Base-by-base conservation (phyloP, 2,797 vertebrate species). In the Hephaestus fuliginosus region DNA sequence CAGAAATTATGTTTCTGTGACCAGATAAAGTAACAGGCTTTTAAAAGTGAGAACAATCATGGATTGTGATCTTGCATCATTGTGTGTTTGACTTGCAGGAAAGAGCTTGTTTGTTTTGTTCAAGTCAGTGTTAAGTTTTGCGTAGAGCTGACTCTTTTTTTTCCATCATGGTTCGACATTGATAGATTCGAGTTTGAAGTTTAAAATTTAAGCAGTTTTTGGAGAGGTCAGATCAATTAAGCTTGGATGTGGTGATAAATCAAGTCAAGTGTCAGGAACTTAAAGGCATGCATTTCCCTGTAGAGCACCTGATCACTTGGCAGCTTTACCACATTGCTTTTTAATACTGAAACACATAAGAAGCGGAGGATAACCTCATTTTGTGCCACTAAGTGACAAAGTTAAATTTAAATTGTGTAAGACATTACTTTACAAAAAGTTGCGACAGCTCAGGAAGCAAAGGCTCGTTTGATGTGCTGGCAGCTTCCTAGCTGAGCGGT, bases 381-480 rank as follows among this genome's bases (percentile, higher is more conserved):
- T 17, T 2, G 20, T 43, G 20, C 1, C 25, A 60, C 43, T 49
- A 55, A 61, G 48, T 63, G 12, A 57, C 36, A 74, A 77, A 68
- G 49, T 15, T 52, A 14, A 39, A 71, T 9, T 39, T 39, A 39
- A 81, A 46, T 48, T 36, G 17, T 52, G 1, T 48, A 10, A 63
- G 7, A 2, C 43, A 1, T n/a, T 41, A 18, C 36, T 79, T 80
- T 56, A 66, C 4, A 63, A 82, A 60, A 85, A 65, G 67, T 44
- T 79, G 11, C 1, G 3, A 5, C 3, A 1, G 30, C 55, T 65
- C 43, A 30, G 57, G 53, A 74, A 77, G 44, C 78, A 79, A 71
- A 80, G 74, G 56, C 12, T 56, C 80, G 80, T 86, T 81, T 91
- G 84, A 87, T 83, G 78, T 68, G 22, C 63, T 84, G 65, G 63